Conservation (phyloP, 2,113 vertebrate species). For the Talpa occidentalis region DNA sequence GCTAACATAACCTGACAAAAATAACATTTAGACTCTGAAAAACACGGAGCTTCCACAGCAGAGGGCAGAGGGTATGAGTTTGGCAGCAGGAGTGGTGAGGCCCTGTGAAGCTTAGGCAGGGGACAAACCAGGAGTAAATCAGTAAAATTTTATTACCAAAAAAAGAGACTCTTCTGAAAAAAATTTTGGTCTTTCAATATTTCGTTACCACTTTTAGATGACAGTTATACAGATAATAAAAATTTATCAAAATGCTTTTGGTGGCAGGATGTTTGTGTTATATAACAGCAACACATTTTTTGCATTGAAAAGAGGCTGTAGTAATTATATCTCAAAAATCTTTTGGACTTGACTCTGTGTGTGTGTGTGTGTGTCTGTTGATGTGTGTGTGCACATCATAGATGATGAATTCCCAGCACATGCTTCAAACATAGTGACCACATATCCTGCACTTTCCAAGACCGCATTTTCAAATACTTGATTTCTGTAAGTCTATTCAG, state of each 20-base stretch:
- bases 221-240: not conserved
- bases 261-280: not conserved
- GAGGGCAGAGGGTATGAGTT: too few relatives aligned
- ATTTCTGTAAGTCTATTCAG: not conserved
- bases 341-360: not conserved
- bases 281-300: not conserved
- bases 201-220: not conserved
- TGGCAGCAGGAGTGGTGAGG: too few relatives aligned
- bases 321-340: not conserved
- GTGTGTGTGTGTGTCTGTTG: rapidly evolving
- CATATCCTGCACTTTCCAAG: not conserved
- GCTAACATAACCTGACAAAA: too few relatives aligned
- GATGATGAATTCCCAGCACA: not conserved
- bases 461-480: not conserved
- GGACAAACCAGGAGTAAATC: too few relatives aligned
- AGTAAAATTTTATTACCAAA: too few relatives aligned
- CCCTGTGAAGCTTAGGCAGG: too few relatives aligned
- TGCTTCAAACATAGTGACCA: not conserved
- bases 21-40: too few relatives aligned
- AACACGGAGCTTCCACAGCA: too few relatives aligned
- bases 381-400: not conserved
- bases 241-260: not conserved
- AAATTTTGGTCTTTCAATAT: conserved; percentile 23
- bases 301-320: not conserved
- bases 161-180: too few relatives aligned